Conservation (phyloP, 2,113 vertebrate species). For the Lagopus muta region DNA sequence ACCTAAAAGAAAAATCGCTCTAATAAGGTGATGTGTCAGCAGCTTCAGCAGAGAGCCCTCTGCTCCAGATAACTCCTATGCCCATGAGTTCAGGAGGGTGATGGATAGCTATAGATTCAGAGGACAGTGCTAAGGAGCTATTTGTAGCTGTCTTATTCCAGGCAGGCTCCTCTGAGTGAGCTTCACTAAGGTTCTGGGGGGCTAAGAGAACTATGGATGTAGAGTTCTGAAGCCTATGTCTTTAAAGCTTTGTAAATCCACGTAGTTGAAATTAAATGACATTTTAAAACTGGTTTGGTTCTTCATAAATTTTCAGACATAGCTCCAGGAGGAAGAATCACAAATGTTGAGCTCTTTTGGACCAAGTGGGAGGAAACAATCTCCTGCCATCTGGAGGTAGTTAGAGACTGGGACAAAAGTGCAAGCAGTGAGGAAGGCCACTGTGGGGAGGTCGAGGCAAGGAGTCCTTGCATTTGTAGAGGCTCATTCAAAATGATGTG, state of each 20-base stretch:
- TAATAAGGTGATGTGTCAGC: not conserved
- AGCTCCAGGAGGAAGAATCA: not conserved
- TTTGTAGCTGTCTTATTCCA: not conserved
- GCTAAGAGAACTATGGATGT: fast-evolving
- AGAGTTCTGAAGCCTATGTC: not conserved
- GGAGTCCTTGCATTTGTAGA: not conserved
- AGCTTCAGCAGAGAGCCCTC: not conserved
- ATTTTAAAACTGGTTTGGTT: not conserved
- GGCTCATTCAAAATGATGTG: not conserved
- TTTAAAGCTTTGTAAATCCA: not conserved
- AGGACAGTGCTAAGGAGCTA: not conserved
- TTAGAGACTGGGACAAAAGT: not conserved
- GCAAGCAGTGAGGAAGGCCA: not conserved
- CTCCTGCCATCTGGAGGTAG: not conserved
- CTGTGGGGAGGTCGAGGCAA: not conserved
- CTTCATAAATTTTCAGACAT: not conserved
- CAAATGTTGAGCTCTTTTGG: fast-evolving
- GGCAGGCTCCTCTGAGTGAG: not conserved
- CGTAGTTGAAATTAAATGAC: not conserved
- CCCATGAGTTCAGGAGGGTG: fast-evolving
- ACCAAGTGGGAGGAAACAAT: not conserved
- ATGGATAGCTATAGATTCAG: fast-evolving
- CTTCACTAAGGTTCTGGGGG: not conserved
- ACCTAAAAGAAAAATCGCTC: constrained; percentile 3
- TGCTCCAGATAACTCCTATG: not conserved